Evolutionary conservation across 2,888 invertebrate genomes (phyloP), one percentile per base, ranked within the genome.

Genomic region (Pristionchus exspectatus): DNA sequence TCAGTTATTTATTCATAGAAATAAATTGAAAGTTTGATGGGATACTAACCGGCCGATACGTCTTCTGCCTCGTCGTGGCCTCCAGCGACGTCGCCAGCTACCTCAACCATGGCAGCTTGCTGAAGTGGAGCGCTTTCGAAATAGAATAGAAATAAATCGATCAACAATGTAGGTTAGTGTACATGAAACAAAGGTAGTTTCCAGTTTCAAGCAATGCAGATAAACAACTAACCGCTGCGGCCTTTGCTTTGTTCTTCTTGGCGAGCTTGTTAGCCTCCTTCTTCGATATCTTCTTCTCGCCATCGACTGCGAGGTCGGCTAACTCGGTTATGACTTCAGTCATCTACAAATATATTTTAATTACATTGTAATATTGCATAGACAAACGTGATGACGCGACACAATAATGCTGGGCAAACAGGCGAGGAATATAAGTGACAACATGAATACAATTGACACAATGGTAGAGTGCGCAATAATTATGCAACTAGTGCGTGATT

Each of bases 211-310:
- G 7, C 33, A 14, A 16, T 33, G 38, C 16, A 21, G 16, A 16
- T 14, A 16, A 12, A 38, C 10, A 54, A 56, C 88, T 74, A 18
- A 88, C 90, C 30, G 21, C 59, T 90, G 91, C 98, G 2, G 91
- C 96, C 94, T 97, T 97, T 94, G 97, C 97, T 3, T 97, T 97
- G 63, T 97, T 97, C 95, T 97, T 97, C 92, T 97, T 97, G 0
- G 97, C 97, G 93, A 97, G 97, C 95, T 98, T 98, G 95, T 98
- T 98, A 87, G 97, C 96, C 0, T 97, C 98, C 95, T 98, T 98
- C 95, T 98, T 98, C 56, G 98, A 98, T 63, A 95, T 91, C 74
- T 93, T 93, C 91, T 91, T 90, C 90, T 92, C 92, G 86, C 91
- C 93, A 18, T 90, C 92, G n/a, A n/a, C 81, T n/a, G n/a, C n/a